These are phyloP conservation scores for Argyrosomus regius DNA, from an alignment of 2,797 vertebrate genomes.

Conservation along the genomic window DNA sequence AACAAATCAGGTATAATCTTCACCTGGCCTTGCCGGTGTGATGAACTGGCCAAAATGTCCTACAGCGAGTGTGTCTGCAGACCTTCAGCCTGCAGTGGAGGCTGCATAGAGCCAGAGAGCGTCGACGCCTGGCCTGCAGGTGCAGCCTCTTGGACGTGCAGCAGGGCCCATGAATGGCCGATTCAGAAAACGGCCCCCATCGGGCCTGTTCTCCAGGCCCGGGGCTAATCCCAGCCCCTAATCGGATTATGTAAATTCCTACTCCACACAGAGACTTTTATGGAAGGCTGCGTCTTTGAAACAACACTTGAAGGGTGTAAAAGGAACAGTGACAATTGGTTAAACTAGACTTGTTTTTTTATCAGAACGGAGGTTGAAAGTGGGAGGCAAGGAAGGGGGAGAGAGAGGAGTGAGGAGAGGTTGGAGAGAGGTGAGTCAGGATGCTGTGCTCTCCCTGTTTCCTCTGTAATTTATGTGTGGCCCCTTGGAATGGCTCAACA, in stretches of 20 bases:
- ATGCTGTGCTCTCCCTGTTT: conserved; percentile 60
- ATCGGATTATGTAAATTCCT: conserved; percentile 99
- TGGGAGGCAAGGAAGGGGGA: conserved; percentile 61
- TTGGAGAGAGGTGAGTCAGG: conserved; percentile 68
- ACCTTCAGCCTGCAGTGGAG: conserved; percentile 79
- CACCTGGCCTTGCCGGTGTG: conserved; percentile 18
- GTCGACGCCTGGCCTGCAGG: conserved; percentile 85
- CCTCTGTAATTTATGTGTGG: conserved; percentile 85
- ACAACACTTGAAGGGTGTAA: conserved; percentile 89
- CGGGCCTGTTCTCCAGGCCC: conserved; percentile 90
- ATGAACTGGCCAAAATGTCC: conserved; percentile 31
- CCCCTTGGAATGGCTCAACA: conserved; percentile 83
- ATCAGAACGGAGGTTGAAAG: conserved; percentile 77
- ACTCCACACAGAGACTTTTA: conserved; percentile 90
- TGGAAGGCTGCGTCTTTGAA: conserved; percentile 87
- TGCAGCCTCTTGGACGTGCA: conserved; percentile 90
- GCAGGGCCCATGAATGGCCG: conserved; percentile 93
- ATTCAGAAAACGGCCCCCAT: conserved; percentile 91
- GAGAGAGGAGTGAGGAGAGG: conserved; percentile 44
- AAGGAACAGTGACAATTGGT: conserved; percentile 86
- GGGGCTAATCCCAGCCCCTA: conserved; percentile 91
- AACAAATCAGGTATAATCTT: conserved; percentile 14
- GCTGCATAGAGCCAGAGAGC: conserved; percentile 59
- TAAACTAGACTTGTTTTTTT: conserved; percentile 83
- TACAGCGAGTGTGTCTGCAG: conserved; percentile 63